Evolutionary conservation across 2,113 vertebrate species (phyloP).

Genomic region (Gadus chalcogrammus): DNA sequence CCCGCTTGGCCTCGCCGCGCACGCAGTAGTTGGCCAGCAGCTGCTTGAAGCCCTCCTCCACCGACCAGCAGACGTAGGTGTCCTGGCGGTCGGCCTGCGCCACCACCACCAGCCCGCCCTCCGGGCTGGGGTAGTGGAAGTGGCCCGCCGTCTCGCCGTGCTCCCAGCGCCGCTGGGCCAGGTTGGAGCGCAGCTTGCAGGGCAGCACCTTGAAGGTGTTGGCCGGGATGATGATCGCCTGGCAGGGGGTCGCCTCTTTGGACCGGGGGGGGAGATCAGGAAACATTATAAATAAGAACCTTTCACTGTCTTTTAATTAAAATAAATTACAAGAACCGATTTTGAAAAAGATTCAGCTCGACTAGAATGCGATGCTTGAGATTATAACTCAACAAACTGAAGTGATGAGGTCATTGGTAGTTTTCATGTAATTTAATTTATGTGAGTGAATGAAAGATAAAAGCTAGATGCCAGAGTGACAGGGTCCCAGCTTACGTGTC

Average conservation of each 20-base stretch:
- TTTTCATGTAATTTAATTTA: no score
- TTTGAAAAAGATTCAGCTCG: no score
- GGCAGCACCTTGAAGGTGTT: conserved; percentile 82
- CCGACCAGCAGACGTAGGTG: conserved; percentile 89
- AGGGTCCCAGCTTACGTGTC: conserved; percentile 52
- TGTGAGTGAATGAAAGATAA: no score
- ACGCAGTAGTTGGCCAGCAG: conserved; percentile 90
- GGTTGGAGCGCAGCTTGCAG: conserved; percentile 85
- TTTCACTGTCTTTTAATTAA: no score
- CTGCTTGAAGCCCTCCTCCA: conserved; percentile 85
- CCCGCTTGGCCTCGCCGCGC: conserved; percentile 51
- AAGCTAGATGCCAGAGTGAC: no score
- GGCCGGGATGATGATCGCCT: conserved; percentile 75
- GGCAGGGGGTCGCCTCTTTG: conserved; percentile 69
- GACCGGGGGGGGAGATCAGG: conserved; percentile 10
- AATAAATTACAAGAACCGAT: no score
- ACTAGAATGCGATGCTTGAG: no score
- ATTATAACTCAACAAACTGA: no score
- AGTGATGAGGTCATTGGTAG: no score
- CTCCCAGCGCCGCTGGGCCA: conserved; percentile 83
- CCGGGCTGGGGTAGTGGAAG: conserved; percentile 80
- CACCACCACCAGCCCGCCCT: conserved; percentile 85
- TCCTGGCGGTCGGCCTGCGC: conserved; percentile 77
- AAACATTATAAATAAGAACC: neutral
- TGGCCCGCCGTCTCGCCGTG: conserved; percentile 69